A percentile compares a stretch with the other conserved stretches of the same genome.
phyloP scores from a whole-genome alignment of 2,888 invertebrate species.

The Cantharis rufa region DNA sequence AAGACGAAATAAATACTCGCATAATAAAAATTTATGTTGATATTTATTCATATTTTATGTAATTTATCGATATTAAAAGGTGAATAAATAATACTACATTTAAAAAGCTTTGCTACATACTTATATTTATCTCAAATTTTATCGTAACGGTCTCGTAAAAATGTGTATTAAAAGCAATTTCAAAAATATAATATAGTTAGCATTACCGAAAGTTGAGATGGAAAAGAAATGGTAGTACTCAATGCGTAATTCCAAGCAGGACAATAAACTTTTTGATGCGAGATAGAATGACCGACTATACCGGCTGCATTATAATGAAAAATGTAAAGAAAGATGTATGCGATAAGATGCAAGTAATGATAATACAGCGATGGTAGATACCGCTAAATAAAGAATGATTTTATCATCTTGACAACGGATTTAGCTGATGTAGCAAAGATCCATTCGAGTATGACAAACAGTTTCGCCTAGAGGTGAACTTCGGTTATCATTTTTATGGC shows the following conservation, averaged over 20 bases:
- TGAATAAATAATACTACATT: background rate
- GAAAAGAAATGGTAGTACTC: background rate
- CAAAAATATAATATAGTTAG: background rate
- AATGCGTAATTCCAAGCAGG: constrained; percentile 19
- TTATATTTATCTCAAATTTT: background rate
- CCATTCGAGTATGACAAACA: constrained; percentile 2
- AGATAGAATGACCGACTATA: constrained; percentile 27
- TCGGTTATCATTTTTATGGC: background rate
- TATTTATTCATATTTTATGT: background rate
- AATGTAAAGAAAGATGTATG: constrained; percentile 21
- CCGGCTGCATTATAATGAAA: constrained; percentile 33
- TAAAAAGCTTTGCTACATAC: background rate
- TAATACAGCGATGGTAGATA: constrained; percentile 41
- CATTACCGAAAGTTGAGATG: background rate
- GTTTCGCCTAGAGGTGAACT: background rate
- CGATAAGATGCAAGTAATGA: constrained; percentile 28
- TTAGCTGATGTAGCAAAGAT: constrained; percentile 14
- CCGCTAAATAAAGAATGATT: constrained; percentile 45
- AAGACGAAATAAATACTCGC: background rate
- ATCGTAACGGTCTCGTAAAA: background rate
- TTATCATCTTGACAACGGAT: constrained; percentile 36
- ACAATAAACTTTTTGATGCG: constrained; percentile 31
- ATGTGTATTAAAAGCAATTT: background rate
- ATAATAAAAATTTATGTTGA: background rate
- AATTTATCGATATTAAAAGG: background rate